Base-by-base conservation (phyloP, 2,888 invertebrate genomes). In the Saturnia pavonia region DNA sequence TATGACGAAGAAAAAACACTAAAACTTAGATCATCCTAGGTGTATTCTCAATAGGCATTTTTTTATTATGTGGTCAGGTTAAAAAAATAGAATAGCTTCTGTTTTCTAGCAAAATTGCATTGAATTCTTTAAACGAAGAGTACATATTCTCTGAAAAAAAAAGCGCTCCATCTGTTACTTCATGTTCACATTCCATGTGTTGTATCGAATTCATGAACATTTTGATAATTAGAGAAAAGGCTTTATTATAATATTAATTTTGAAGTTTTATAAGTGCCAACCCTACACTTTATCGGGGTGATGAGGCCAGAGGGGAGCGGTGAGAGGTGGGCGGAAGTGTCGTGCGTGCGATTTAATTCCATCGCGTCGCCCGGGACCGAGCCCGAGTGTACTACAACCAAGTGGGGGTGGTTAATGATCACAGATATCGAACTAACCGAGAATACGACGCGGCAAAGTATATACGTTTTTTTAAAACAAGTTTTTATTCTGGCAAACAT, bases 261-360 rank as follows among this genome's bases (percentile, higher is more conserved):
- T 27, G 14, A 14, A 4, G 4, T 60, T 54, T 1, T 65, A 22
- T 70, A 67, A 67, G 74, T 68, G 69, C 57, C 71, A 75, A 43
- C 77, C 78, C 75, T 77, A 80, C 73, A 73, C 75, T 74, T 74
- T 77, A 80, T 79, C 78, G 75, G 73, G 72, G 78, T 74, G 76
- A 76, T 75, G 75, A 77, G 75, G 72, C 75, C 75, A 74, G 74
- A 74, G 75, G 74, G 70, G 70, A 72, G 75, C 67, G 73, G 75
- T 69, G 77, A 72, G 67, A 43, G 16, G 80, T 80, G 85, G 87
- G 85, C 82, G 90, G 90, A 88, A 89, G 91, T 91, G 91, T 89
- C 89, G 91, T 92, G 92, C 92, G 92, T 92, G 91, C 92, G 90
- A 92, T 92, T 92, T 92, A 92, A 93, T 93, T 93, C 91, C 91